phyloP scores from a whole-genome alignment of 1,140 invertebrate genomes.

The Pseudoatta argentina region DNA sequence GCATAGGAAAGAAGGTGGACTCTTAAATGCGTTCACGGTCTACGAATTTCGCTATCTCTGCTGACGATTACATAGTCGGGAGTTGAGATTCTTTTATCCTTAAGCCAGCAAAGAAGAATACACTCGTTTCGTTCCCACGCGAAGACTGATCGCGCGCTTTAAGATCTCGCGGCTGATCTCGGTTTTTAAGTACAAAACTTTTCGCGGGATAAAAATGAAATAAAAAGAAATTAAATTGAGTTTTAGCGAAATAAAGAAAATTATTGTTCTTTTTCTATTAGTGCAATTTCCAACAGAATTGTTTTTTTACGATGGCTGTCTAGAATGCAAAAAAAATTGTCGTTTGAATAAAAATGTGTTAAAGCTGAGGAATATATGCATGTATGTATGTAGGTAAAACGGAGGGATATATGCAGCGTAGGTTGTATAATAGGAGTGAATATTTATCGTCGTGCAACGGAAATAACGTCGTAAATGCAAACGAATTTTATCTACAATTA shows the following conservation, averaged over 20 bases:
- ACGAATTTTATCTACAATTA: conserved; percentile 47
- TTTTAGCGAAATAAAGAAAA: conserved; percentile 38
- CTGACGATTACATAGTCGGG: conserved; percentile 65
- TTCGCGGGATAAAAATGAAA: conserved; percentile 20
- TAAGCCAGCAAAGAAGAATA: conserved; percentile 80
- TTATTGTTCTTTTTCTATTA: conserved; percentile 32
- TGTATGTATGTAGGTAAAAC: conserved; percentile 26
- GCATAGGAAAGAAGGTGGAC: conserved; percentile 31
- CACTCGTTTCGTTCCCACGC: conserved; percentile 59
- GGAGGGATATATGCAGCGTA: neutral
- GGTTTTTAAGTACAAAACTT: conserved; percentile 64
- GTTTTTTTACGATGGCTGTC: neutral
- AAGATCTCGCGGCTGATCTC: conserved; percentile 35
- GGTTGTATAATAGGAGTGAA: conserved; percentile 24
- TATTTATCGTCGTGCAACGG: conserved; percentile 26
- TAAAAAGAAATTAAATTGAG: conserved; percentile 32
- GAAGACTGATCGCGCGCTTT: conserved; percentile 47
- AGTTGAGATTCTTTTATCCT: conserved; percentile 73
- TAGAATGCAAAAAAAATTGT: conserved; percentile 13
- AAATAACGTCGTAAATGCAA: conserved; percentile 38
- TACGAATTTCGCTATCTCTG: conserved; percentile 72
- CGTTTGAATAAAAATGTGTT: neutral
- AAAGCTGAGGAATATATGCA: conserved; percentile 8
- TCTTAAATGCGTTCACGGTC: conserved; percentile 53
- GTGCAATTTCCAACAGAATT: conserved; percentile 19